Conservation (phyloP, 92 coral and sea anemone species). For the Scolanthus callimorphus region DNA sequence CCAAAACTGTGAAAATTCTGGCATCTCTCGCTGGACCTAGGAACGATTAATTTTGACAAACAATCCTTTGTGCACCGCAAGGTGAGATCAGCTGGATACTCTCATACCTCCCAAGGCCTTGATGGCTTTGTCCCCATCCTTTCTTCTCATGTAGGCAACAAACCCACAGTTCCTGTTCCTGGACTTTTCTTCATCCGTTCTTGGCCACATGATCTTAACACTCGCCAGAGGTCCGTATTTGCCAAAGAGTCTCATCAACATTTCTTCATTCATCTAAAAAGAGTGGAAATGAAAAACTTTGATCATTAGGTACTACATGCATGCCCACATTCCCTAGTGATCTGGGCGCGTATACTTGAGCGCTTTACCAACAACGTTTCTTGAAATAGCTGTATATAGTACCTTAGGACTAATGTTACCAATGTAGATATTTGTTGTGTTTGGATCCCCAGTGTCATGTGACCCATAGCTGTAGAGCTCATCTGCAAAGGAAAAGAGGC, state of each 20-base stretch:
- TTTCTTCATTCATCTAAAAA: conserved; percentile 92
- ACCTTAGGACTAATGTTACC: conserved; percentile 99
- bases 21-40: too few species aligned
- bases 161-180: conserved; percentile 99
- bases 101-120: conserved; percentile 73
- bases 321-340: too few species aligned
- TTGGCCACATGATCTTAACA: conserved; percentile 99
- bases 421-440: conserved; percentile 91
- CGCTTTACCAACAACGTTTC: too few species aligned
- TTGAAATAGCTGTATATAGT: background rate
- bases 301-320: too few species aligned
- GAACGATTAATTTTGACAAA: too few species aligned
- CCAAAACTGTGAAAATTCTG: too few species aligned
- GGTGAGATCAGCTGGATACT: too few species aligned
- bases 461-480: conserved; percentile 82
- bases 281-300: background rate
- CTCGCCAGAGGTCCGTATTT: conserved; percentile 97
- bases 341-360: too few species aligned
- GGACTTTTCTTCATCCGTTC: conserved; percentile 97
- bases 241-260: conserved; percentile 94
- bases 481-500: conserved; percentile 40
- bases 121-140: conserved; percentile 96
- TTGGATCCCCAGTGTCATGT: conserved; percentile 97
- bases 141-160: conserved; percentile 98
- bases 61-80: too few species aligned